Evolutionary conservation across 1,140 invertebrate genomes (phyloP), one percentile per base, ranked within the genome.

Genomic region (Vanessa atalanta): DNA sequence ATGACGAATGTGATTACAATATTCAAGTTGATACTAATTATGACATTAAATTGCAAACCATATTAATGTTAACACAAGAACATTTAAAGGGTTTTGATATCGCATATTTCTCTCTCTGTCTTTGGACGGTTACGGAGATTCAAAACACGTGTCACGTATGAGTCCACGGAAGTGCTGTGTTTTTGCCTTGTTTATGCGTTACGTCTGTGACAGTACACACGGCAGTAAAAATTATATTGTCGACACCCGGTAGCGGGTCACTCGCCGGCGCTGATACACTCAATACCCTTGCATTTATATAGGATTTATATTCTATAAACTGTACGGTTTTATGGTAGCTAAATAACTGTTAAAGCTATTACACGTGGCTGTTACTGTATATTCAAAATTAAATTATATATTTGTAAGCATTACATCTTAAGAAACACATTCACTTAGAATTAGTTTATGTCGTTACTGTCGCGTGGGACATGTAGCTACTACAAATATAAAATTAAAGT

Each of bases 161-260:
- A 26, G 51, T 51, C 48, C n/a, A 55, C 61, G 70, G 50, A 74
- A 68, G 55, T 71, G 31, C 11, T 15, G 15, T 61, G 57, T 61
- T 61, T 61, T 61, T 61, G 31, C 15, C 23, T 26, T 61, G 57
- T 61, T 61, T 61, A 61, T 57, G 66, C 69, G 72, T 76, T 63
- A 73, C 79, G 77, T 73, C 51, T 64, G 72, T 79, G 81, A 79
- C 61, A 65, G 79, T 83, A 84, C 79, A 66, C 26, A 65, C 72
- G 77, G 84, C 74, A 82, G 79, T 88, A 83, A 86, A 86, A 85
- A 82, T 82, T 82, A 81, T 86, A 86, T 82, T 79, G 80, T 76
- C 79, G 74, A 78, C 80, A 79, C 79, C 82, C 83, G 86, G 84
- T 82, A 85, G 85, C 80, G 69, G 63, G 79, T 82, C 82, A 80